These are phyloP conservation scores for Redunca redunca DNA, from an alignment of 2,113 vertebrate species.

Conservation along the genomic window DNA sequence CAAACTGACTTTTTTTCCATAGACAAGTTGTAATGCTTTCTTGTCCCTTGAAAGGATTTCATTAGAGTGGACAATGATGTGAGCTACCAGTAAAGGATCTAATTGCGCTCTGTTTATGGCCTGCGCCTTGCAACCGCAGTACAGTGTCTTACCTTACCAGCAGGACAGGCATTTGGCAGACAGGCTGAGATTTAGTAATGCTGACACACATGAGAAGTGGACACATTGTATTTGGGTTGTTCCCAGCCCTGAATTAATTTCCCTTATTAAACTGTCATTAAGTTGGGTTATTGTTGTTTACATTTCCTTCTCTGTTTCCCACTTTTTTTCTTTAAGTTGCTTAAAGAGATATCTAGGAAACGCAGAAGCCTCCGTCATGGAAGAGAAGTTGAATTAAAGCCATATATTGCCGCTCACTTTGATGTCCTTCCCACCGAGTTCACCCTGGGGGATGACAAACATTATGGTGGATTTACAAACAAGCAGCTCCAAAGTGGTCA, in stretches of 20 bases:
- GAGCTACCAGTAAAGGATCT: background rate
- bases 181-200: slow-evolving; percentile 16
- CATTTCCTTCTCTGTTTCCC: slow-evolving; percentile 59
- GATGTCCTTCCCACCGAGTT: slow-evolving; percentile 95
- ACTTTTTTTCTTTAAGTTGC: slow-evolving; percentile 83
- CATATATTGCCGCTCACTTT: slow-evolving; percentile 97
- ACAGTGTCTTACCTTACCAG: background rate
- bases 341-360: slow-evolving; percentile 95
- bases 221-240: slow-evolving; percentile 40
- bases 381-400: slow-evolving; percentile 92
- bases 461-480: slow-evolving; percentile 96
- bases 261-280: slow-evolving; percentile 52
- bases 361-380: slow-evolving; percentile 91
- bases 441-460: slow-evolving; percentile 92
- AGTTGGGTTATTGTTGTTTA: slow-evolving; percentile 66
- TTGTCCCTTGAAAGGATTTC: background rate
- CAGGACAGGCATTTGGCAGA: background rate
- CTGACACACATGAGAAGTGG: background rate
- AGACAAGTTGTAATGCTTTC: background rate
- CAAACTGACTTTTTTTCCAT: background rate
- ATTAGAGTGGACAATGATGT: background rate
- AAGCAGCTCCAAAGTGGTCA: slow-evolving; percentile 96
- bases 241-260: slow-evolving; percentile 54
- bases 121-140: background rate
- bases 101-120: background rate